These are phyloP conservation scores for Papilio gigon DNA, from an alignment of 2,888 invertebrate genomes.

Conservation along the genomic window DNA sequence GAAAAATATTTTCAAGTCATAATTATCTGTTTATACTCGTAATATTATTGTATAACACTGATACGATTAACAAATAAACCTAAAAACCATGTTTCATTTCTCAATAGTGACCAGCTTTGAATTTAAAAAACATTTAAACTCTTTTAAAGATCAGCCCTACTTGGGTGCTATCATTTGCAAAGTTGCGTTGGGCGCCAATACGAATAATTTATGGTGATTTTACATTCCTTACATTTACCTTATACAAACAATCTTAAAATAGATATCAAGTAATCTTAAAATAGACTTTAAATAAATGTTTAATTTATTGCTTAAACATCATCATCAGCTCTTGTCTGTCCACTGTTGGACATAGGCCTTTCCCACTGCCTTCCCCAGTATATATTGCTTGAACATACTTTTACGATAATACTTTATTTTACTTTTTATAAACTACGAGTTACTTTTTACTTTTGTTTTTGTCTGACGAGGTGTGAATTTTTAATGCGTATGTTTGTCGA, in stretches of 20 bases:
- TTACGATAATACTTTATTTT: background rate
- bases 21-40: no score
- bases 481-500: background rate
- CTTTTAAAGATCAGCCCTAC: background rate
- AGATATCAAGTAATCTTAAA: constrained; percentile 4
- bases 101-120: constrained; percentile 8
- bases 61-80: no score
- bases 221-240: constrained; percentile 26
- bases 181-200: constrained; percentile 26
- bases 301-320: background rate
- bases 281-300: constrained; percentile 12
- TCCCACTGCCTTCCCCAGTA: no score
- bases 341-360: no score
- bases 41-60: no score
- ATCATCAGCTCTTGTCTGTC: no score
- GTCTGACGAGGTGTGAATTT: background rate
- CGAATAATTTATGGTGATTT: constrained; percentile 31
- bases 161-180: constrained; percentile 20
- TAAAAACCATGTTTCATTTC: constrained; percentile 8
- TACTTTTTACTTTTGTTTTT: background rate
- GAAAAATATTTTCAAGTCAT: background rate
- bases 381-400: no score
- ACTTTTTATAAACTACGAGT: background rate
- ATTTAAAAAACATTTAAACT: constrained; percentile 31
- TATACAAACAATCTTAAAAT: constrained; percentile 10